Conservation (phyloP, 2,797 vertebrate genomes). For the Odontamblyopus rebecca region DNA sequence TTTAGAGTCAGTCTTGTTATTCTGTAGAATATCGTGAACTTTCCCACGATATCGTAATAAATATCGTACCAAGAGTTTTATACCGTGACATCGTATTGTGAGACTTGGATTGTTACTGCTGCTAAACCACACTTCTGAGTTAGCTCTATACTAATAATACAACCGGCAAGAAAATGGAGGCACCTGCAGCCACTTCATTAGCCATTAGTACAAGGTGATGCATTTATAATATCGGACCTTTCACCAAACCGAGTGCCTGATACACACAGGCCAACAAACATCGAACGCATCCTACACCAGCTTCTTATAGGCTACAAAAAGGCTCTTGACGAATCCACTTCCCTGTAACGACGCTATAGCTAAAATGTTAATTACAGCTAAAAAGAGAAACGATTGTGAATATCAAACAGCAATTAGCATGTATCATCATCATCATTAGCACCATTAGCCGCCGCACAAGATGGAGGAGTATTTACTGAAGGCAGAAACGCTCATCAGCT, state of each 20-base stretch:
- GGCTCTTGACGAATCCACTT: constrained; percentile 35
- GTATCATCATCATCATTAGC: constrained; percentile 78
- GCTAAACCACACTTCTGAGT: no score
- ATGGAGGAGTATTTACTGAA: constrained; percentile 73
- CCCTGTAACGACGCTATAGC: constrained; percentile 61
- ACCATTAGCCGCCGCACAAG: constrained; percentile 67
- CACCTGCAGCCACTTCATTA: no score
- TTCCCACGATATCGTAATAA: no score
- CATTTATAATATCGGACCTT: no score
- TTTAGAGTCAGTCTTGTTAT: no score
- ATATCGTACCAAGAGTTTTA: no score
- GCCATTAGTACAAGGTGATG: no score
- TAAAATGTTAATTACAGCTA: constrained; percentile 75
- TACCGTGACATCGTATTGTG: no score
- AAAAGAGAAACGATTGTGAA: constrained; percentile 74
- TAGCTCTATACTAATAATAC: no score
- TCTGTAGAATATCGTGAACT: no score
- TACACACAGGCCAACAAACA: neutral
- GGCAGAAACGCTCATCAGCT: constrained; percentile 63
- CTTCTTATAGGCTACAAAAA: constrained; percentile 12
- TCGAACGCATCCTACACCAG: neutral
- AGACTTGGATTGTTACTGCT: no score
- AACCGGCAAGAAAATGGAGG: no score
- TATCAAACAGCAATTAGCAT: constrained; percentile 78
- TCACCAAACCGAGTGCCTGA: constrained; percentile 8